phyloP scores from a whole-genome alignment of 2,888 invertebrate species.

The Orthosia gracilis region DNA sequence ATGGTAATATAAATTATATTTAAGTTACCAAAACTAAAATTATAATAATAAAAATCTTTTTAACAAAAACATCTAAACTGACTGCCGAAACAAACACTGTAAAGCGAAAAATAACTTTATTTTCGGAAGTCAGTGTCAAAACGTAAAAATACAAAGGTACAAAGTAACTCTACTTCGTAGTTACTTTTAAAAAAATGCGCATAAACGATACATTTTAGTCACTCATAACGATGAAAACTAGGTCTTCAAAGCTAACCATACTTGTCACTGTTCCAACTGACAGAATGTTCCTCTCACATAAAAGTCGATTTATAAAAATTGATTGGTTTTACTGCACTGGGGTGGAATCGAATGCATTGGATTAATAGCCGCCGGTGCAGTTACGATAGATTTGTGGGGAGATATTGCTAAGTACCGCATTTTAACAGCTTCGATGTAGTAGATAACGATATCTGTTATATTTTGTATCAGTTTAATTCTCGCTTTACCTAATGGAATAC shows the following conservation, averaged over 20 bases:
- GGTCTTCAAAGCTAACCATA: not conserved
- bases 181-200: too few relatives aligned
- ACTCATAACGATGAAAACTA: not conserved
- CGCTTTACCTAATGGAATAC: not conserved
- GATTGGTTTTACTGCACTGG: slow-evolving; percentile 66
- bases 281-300: slow-evolving; percentile 12
- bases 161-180: too few relatives aligned
- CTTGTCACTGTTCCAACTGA: not conserved
- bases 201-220: too few relatives aligned
- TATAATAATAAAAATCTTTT: too few relatives aligned
- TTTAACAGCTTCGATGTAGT: slow-evolving; percentile 71
- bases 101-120: too few relatives aligned
- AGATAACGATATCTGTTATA: slow-evolving; percentile 31
- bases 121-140: too few relatives aligned
- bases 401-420: slow-evolving; percentile 75
- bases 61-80: too few relatives aligned
- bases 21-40: too few relatives aligned
- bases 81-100: too few relatives aligned
- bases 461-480: not conserved
- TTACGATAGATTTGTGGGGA: slow-evolving; percentile 76
- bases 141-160: too few relatives aligned
- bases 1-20: too few relatives aligned
- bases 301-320: slow-evolving; percentile 45
- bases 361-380: slow-evolving; percentile 73
- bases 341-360: slow-evolving; percentile 75